Base-by-base conservation (phyloP, 2,113 vertebrate species). In the Microtus richardsoni region DNA sequence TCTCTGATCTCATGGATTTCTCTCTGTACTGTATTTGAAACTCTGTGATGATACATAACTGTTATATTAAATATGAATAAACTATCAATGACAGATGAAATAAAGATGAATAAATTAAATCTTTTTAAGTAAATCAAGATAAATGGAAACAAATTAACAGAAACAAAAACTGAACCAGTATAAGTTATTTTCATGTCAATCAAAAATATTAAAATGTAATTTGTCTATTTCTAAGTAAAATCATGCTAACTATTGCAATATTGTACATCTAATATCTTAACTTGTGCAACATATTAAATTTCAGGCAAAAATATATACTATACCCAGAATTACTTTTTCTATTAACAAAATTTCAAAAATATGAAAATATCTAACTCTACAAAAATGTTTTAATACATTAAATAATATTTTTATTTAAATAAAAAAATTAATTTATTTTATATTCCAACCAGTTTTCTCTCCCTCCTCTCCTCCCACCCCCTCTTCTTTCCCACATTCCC, bases 221-320 rank as follows among this genome's bases (percentile, higher is more conserved):
- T 68, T 93, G 41, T 41, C n/a, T 91, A 19, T 93, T 70, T 79
- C 28, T 24, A 24, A 95, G 39, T 86, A 82, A 80, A 91, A 70
- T 33, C n/a, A 36, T 30, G 16, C 0, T 83, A 60, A 58, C 5
- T 47, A 88, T 93, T 4, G 44, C 30, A 80, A 3, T 16, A 66
- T 5, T 89, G 12, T 85, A 80, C 24, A 49, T 19, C 44, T 28
- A 14, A 26, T 10, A 30, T 47, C 28, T 62, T 83, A 82, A 58
- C 8, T 16, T 68, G 70, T 73, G 36, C 10, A 84, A 90, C 94
- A 49, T 8, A 66, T 78, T 83, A 89, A 74, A 71, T 64, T 71
- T 49, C 11, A 70, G 36, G 5, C 3, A 71, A 89, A 80, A 80
- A 44, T 74, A 17, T 44, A 33, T 39, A 93, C 24, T 64, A 9